Conservation (phyloP, 2,113 vertebrate genomes). For the Psettodes erumei region DNA sequence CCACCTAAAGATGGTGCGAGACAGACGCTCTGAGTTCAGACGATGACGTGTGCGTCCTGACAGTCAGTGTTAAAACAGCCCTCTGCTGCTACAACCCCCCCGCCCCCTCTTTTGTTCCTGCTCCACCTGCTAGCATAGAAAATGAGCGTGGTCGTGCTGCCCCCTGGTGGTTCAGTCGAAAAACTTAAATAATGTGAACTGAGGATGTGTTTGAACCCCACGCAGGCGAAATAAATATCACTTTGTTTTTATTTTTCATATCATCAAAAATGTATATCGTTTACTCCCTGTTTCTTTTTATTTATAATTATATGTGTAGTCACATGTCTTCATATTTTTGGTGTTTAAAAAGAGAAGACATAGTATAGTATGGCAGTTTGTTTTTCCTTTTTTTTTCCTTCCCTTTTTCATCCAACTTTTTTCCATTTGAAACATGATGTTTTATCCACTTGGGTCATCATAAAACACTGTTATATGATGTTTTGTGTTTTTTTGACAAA, state of each 20-base stretch:
- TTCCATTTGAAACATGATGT: too few species aligned
- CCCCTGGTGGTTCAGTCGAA: conserved; percentile 59
- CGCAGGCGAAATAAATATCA: neutral
- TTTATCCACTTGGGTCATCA: too few species aligned
- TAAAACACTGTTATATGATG: too few species aligned
- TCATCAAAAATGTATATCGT: conserved; percentile 39
- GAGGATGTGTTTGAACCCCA: conserved; percentile 17
- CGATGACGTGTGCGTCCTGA: conserved; percentile 8
- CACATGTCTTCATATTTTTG: conserved; percentile 42
- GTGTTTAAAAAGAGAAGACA: too few species aligned
- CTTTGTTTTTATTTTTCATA: conserved; percentile 44
- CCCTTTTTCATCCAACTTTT: too few species aligned
- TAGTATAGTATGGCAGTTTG: too few species aligned
- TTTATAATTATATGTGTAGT: conserved; percentile 60
- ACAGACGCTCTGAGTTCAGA: too few species aligned
- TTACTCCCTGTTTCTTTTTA: conserved; percentile 53
- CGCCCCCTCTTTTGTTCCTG: too few species aligned
- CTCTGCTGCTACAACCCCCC: too few species aligned
- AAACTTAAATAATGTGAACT: conserved; percentile 53
- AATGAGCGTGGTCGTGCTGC: conserved; percentile 37
- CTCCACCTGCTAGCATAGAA: neutral
- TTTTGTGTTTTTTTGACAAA: too few species aligned
- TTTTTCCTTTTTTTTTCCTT: too few species aligned
- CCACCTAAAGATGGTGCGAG: too few species aligned
- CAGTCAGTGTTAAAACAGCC: conserved; percentile 54